Percentiles rank a stretch among this genome's conserved stretches.
These are phyloP conservation scores for Gymnobelideus leadbeateri DNA, from an alignment of 2,113 vertebrate genomes.

Conservation along the genomic window DNA sequence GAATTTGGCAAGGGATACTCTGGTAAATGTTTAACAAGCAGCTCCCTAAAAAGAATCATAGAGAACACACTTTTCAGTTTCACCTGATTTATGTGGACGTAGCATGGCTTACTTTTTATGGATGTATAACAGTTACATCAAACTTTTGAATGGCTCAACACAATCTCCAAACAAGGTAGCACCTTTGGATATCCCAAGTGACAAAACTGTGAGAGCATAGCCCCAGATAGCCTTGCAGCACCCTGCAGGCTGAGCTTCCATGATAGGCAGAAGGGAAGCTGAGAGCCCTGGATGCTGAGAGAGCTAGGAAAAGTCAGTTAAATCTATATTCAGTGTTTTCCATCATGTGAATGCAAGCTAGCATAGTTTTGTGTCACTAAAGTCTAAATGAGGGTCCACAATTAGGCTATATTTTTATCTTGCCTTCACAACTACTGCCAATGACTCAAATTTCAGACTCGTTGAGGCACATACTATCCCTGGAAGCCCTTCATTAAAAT, in stretches of 20 bases:
- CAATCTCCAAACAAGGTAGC: constrained; percentile 81
- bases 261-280: constrained; percentile 54
- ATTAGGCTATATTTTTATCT: constrained; percentile 79
- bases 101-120: constrained; percentile 64
- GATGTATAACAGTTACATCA: constrained; percentile 71
- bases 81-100: constrained; percentile 13
- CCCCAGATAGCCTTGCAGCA: constrained; percentile 74
- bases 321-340: constrained; percentile 78
- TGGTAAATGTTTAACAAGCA: not conserved
- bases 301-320: constrained; percentile 47
- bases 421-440: constrained; percentile 67
- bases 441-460: constrained; percentile 76
- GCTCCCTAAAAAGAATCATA: not conserved
- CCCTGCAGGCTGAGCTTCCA: constrained; percentile 50
- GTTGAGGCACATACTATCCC: constrained; percentile 77
- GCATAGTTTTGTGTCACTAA: constrained; percentile 67
- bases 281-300: constrained; percentile 57
- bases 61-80: not conserved
- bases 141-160: constrained; percentile 77
- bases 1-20: not conserved
- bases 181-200: constrained; percentile 71
- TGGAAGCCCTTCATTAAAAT: constrained; percentile 73
- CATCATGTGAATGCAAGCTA: constrained; percentile 71
- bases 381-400: constrained; percentile 73
- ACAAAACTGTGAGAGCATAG: constrained; percentile 77